Evolutionary conservation across 2,797 vertebrate genomes (phyloP), one percentile per base, ranked within the genome.

Genomic region (Gobio occitaniae): DNA sequence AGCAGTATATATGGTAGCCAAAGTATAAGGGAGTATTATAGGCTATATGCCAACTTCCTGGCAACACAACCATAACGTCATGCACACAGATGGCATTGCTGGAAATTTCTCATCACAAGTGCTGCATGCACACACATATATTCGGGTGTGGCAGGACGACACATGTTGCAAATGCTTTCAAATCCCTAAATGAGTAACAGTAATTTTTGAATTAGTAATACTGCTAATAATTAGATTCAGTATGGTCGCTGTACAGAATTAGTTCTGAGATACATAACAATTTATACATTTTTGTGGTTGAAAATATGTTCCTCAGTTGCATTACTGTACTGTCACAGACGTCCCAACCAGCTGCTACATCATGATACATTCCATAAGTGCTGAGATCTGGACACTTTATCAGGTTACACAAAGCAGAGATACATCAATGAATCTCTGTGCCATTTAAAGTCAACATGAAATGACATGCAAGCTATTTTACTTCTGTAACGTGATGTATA

Each of bases 141-240:
- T 47, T 50, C 10, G 81, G 81, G 81, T 75, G 81, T 83, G 81
- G 56, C 81, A 52, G 44, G n/a, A 48, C 2, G 29, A 83, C 70
- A 83, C 59, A 83, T 83, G 54, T 19, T 82, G 52, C 38, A 82
- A 74, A 82, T 32, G 21, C 25, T 8, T 75, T 63, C 9, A 52
- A 32, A 48, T 61, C 69, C 69, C 56, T 32, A 54, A 15, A 47
- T 2, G 74, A 59, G 54, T 36, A 59, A 76, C 38, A 41, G 52
- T 59, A 13, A 59, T 59, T 54, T 19, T 56, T 59, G 6, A 13
- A 16, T 59, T 11, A 61, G 75, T 13, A 59, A 77, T 41, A 15
- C 13, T 1, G 32, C 13, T 77, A n/a, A 41, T 41, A 77, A 25
- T 61, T 59, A 68, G 32, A 25, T 25, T 17, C 2, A 61, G 54